A percentile compares a stretch with the other conserved stretches of the same genome.
These are phyloP conservation scores for Lithodes maja DNA, from an alignment of 2,888 invertebrate species.

Conservation along the genomic window DNA sequence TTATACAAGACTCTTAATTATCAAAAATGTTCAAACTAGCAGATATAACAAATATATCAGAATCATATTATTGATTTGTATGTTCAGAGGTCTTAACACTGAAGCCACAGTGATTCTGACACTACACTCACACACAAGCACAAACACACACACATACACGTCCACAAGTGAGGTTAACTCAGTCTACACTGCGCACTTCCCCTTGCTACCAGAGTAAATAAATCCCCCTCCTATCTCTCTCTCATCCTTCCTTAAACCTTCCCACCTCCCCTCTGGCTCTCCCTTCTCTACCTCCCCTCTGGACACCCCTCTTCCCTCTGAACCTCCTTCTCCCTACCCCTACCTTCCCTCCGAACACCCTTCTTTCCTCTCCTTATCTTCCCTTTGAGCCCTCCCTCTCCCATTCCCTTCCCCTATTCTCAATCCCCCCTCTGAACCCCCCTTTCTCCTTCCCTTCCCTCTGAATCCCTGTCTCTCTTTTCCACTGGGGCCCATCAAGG, in stretches of 20 bases:
- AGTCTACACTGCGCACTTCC: neutral
- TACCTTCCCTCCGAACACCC: neutral
- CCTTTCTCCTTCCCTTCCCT: neutral
- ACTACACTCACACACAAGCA: neutral
- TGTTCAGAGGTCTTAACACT: neutral
- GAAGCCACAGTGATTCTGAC: neutral
- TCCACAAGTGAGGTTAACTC: neutral
- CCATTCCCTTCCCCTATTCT: no score
- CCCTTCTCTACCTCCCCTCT: neutral
- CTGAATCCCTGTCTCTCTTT: neutral
- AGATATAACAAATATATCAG: no score
- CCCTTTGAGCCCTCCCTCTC: neutral
- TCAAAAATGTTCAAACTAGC: no score
- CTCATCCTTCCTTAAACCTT: neutral
- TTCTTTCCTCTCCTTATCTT: neutral
- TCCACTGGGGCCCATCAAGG: neutral
- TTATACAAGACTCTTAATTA: no score
- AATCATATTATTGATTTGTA: neutral
- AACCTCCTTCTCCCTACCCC: no score
- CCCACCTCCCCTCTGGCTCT: neutral
- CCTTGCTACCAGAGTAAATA: neutral
- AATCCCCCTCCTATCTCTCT: neutral
- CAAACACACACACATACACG: neutral
- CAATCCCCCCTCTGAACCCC: neutral
- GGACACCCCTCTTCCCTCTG: neutral